phyloP scores from a whole-genome alignment of 2,113 vertebrate genomes.

The Sisor rabdophorus region DNA sequence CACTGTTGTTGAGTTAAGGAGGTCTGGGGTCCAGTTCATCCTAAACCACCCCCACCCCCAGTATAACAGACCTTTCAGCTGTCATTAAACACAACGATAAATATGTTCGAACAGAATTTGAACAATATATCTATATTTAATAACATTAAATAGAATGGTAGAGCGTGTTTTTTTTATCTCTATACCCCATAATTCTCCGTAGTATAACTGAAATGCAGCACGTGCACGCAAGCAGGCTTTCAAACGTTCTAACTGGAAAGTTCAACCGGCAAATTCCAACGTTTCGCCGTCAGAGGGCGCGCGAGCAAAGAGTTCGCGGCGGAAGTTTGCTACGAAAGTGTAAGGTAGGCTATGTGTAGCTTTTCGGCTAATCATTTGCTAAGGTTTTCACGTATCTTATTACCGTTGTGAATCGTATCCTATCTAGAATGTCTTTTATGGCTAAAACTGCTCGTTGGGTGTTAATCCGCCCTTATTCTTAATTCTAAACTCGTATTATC shows the following conservation, averaged over 20 bases:
- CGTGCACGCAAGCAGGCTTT: conserved; percentile 2
- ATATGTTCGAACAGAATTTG: background rate
- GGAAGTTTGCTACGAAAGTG: background rate
- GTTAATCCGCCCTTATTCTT: too few species aligned
- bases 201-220: background rate
- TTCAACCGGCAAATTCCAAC: background rate
- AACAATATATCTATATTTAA: too few species aligned
- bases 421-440: background rate
- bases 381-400: background rate
- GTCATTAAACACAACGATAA: background rate
- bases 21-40: too few species aligned
- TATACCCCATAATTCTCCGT: too few species aligned
- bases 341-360: conserved; percentile 6
- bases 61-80: background rate
- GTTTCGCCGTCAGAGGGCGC: background rate
- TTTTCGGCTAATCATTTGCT: background rate
- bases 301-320: background rate
- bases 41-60: too few species aligned
- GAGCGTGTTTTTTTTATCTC: too few species aligned
- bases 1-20: too few species aligned
- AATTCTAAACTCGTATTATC: background rate
- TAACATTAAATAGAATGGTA: too few species aligned
- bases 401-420: too few species aligned
- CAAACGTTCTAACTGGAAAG: background rate
- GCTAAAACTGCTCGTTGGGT: background rate